Evolutionary conservation across 2,797 vertebrate genomes (phyloP).

Genomic region (Acanthiza pusilla): DNA sequence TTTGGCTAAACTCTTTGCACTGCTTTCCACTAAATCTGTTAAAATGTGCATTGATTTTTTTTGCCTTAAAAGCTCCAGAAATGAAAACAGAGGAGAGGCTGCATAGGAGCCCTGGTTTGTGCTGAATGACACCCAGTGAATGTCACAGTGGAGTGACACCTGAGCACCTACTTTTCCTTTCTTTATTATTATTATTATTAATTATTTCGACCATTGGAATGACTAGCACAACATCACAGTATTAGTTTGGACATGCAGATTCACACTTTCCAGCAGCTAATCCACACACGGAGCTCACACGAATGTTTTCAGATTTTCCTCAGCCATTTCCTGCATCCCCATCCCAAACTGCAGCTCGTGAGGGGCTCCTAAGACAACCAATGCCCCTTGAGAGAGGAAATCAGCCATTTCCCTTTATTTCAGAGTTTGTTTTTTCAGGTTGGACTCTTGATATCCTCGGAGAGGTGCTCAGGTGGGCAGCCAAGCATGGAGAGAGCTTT

Average conservation of each 20-base stretch:
- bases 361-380: neutral
- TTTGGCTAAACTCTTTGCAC: neutral
- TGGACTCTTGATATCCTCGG: neutral
- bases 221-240: too few relatives aligned
- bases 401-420: neutral
- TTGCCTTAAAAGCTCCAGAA: neutral
- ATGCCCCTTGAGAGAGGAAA: neutral
- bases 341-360: neutral
- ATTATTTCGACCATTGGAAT: neutral
- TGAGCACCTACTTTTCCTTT: neutral
- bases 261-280: neutral
- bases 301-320: neutral
- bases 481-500: neutral
- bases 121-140: neutral
- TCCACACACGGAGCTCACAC: fast-evolving
- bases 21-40: neutral
- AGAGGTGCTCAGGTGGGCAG: neutral
- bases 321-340: neutral
- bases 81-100: neutral
- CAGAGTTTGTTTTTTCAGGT: neutral
- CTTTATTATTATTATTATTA: neutral
- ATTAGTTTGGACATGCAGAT: neutral
- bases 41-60: neutral
- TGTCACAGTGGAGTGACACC: neutral
- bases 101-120: fast-evolving